phyloP scores from a whole-genome alignment of 2,888 invertebrate species.

The Prosapia bicincta region DNA sequence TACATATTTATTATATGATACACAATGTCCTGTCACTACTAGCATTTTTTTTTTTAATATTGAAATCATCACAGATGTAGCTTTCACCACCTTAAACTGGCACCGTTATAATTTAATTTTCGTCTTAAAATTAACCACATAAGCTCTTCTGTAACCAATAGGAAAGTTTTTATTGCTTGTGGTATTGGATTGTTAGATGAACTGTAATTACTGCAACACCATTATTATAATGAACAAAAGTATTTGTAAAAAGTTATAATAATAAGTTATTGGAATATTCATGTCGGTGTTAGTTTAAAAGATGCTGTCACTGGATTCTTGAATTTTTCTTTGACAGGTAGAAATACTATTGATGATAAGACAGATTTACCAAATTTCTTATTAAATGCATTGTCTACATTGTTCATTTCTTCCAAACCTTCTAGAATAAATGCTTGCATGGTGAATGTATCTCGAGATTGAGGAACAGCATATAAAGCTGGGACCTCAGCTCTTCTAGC shows the following conservation, averaged over 20 bases:
- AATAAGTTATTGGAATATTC: conserved; percentile 40
- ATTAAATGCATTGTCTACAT: conserved; percentile 35
- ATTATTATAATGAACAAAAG: background rate
- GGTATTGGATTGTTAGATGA: background rate
- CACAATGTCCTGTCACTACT: background rate
- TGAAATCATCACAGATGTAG: conserved; percentile 37
- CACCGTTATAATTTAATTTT: background rate
- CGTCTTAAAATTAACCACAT: background rate
- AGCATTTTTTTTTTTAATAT: background rate
- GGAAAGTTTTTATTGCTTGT: background rate
- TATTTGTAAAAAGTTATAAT: background rate
- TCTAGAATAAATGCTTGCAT: conserved; percentile 92
- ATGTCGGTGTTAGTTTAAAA: conserved; percentile 91
- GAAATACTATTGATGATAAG: conserved; percentile 88
- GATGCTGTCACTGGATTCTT: conserved; percentile 84
- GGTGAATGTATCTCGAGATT: conserved; percentile 55
- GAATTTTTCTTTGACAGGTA: conserved; percentile 87
- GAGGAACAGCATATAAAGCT: conserved; percentile 64
- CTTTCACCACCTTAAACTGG: conserved; percentile 18
- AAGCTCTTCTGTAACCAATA: conserved; percentile 2
- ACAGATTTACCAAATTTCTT: conserved; percentile 53
- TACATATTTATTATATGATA: background rate
- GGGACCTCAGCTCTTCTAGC: conserved; percentile 56
- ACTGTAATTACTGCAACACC: background rate
- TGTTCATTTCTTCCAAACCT: conserved; percentile 53